Percentiles rank a stretch among this genome's conserved stretches.
phyloP scores from a whole-genome alignment of 37 sponge, comb jelly and placozoan species.

The Cladorhizidae sp. region DNA sequence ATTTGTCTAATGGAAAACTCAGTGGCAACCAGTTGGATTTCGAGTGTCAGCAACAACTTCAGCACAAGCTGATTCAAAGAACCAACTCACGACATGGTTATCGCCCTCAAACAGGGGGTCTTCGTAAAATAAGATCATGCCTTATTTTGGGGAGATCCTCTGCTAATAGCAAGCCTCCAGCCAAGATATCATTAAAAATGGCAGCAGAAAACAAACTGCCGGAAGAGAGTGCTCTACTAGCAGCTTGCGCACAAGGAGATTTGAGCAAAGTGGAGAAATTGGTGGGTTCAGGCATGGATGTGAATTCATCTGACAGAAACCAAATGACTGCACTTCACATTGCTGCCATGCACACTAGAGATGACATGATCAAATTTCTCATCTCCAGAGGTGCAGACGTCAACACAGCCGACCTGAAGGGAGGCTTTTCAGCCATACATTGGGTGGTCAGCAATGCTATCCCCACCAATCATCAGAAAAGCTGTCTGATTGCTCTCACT shows the following conservation, averaged over 20 bases:
- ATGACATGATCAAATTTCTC: slow-evolving; percentile 40
- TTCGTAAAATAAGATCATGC: slow-evolving; percentile 12
- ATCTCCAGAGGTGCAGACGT: slow-evolving; percentile 52
- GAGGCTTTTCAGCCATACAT: too few species aligned
- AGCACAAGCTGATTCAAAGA: background rate
- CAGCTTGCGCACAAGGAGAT: slow-evolving; percentile 59
- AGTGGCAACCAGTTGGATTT: too few species aligned
- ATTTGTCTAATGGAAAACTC: too few species aligned
- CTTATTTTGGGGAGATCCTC: background rate
- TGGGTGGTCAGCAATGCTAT: slow-evolving; percentile 68
- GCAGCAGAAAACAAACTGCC: slow-evolving; percentile 25
- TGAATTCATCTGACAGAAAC: slow-evolving; percentile 47
- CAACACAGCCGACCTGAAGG: slow-evolving; percentile 57
- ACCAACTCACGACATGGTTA: slow-evolving; percentile 8
- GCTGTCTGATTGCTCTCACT: slow-evolving; percentile 34
- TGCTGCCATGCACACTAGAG: slow-evolving; percentile 72
- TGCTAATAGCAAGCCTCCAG: background rate
- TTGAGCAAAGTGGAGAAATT: slow-evolving; percentile 20
- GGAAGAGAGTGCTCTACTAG: too few species aligned
- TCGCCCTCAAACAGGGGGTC: slow-evolving; percentile 16
- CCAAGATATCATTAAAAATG: background rate
- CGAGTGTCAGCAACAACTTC: too few species aligned
- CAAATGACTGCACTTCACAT: slow-evolving; percentile 63
- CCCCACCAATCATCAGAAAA: too few species aligned
- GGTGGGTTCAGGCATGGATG: slow-evolving; percentile 33